These are phyloP conservation scores for Vidua macroura DNA, from an alignment of 2,113 vertebrate genomes.

Conservation along the genomic window DNA sequence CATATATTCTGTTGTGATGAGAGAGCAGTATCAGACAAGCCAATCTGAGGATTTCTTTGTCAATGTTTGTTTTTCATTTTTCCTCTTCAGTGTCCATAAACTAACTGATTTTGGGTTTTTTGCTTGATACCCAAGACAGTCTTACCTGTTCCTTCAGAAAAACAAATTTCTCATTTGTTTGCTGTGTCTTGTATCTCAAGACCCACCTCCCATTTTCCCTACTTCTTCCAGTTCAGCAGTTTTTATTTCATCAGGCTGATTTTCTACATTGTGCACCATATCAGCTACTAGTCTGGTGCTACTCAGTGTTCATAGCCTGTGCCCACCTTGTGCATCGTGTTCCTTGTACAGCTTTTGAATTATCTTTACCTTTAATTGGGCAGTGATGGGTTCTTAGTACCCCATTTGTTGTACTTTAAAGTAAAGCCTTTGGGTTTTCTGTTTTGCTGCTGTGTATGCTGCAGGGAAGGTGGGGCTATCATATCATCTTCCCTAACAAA, in stretches of 20 bases:
- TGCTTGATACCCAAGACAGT: background rate
- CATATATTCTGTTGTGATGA: background rate
- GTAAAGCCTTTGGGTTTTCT: background rate
- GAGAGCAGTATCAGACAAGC: background rate
- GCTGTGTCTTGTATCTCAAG: background rate
- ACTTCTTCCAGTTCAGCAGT: background rate
- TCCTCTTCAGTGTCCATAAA: background rate
- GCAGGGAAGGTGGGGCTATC: background rate
- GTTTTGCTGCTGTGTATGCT: background rate
- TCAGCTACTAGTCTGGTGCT: background rate
- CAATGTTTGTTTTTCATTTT: background rate
- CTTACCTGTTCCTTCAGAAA: background rate
- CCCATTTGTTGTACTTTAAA: background rate
- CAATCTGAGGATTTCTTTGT: background rate
- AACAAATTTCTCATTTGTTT: background rate
- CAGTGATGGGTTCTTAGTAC: background rate
- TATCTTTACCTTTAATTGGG: background rate
- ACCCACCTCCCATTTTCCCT: background rate
- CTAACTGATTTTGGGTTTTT: background rate
- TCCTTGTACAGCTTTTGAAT: background rate
- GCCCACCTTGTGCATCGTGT: background rate
- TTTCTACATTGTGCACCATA: fast-evolving
- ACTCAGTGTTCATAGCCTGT: background rate
- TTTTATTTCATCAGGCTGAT: background rate
- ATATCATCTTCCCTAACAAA: background rate